Evolutionary conservation across 2,113 vertebrate genomes (phyloP), one percentile per base, ranked within the genome.

Genomic region (Pagrus major): DNA sequence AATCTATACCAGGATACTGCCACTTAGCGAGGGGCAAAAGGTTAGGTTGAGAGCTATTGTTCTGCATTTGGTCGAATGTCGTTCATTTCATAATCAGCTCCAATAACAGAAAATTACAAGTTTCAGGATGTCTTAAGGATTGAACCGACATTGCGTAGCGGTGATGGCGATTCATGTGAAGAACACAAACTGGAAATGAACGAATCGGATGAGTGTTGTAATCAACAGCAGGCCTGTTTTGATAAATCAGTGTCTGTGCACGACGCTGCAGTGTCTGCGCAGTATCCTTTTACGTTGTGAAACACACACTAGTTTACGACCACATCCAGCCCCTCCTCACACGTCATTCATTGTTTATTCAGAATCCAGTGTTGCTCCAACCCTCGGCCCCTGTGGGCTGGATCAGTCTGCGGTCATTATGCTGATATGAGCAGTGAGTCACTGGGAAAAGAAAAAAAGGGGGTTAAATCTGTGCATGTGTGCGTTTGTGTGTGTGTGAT

Each of bases 1-100:
- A 81, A 92, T 94, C 92, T 93, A 92, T 93, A 93, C 88, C 92
- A 93, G 93, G 90, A 94, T 92, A 70, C 89, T 61, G 88, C 89
- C 89, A 93, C 93, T 92, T 93, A 90, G 77, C 70, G 37, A 54
- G 64, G 86, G 86, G 83, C 90, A 89, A 92, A 91, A 91, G 88
- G 91, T 92, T 83, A 89, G 60, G 27, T 44, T 71, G 88, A 21
- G 6, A 65, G 76, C 85, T 63, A 92, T 92, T 93, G 93, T 92
- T 92, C 71, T 78, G 74, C 59, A 35, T 82, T 84, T 79, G 70
- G 83, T 91, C 88, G 87, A 86, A 91, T 88, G 89, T 88, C 79
- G 76, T 44, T 86, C 47, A 78, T 70, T 68, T 82, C 37, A 69
- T 51, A 39, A 85, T 83, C 51, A 12, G 5, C 54, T 39, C 68